Percentiles rank a stretch among this genome's conserved stretches.
Conservation (phyloP, 2,113 vertebrate genomes). For the Mionectes macconnelli region DNA sequence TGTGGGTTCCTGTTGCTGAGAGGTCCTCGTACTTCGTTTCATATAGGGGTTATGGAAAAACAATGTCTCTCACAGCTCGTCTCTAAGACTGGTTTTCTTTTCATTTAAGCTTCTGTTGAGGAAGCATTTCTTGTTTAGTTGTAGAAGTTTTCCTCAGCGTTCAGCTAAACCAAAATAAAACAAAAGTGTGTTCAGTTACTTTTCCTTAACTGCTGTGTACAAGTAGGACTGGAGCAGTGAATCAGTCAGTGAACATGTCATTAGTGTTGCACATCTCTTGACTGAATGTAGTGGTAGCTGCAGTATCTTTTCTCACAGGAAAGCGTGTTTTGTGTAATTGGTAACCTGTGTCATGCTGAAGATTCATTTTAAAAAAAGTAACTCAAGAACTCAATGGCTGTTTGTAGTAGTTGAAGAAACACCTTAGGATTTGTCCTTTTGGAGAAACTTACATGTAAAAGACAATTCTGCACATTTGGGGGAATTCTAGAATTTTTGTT, state of each 20-base stretch:
- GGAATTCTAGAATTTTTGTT: neutral
- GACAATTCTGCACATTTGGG: neutral
- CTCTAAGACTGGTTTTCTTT: neutral
- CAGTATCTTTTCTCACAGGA: neutral
- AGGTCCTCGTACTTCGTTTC: accelerated
- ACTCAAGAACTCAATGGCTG: neutral
- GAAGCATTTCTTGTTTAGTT: neutral
- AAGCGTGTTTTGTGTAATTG: accelerated
- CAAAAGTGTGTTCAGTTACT: neutral
- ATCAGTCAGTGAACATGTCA: neutral
- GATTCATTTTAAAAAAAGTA: neutral
- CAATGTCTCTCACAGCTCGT: neutral
- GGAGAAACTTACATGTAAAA: neutral
- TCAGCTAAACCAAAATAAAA: neutral
- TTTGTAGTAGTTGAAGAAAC: neutral
- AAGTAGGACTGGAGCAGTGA: neutral
- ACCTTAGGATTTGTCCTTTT: neutral
- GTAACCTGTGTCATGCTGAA: neutral
- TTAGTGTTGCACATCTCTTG: neutral
- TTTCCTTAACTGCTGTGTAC: accelerated
- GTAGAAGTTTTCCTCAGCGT: neutral
- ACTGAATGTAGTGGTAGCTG: neutral
- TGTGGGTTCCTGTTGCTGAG: neutral
- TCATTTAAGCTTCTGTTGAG: neutral
- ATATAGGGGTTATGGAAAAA: accelerated